Evolutionary conservation across 2,888 invertebrate species (phyloP), one percentile per base, ranked within the genome.

Genomic region (Vesta saturnalis): DNA sequence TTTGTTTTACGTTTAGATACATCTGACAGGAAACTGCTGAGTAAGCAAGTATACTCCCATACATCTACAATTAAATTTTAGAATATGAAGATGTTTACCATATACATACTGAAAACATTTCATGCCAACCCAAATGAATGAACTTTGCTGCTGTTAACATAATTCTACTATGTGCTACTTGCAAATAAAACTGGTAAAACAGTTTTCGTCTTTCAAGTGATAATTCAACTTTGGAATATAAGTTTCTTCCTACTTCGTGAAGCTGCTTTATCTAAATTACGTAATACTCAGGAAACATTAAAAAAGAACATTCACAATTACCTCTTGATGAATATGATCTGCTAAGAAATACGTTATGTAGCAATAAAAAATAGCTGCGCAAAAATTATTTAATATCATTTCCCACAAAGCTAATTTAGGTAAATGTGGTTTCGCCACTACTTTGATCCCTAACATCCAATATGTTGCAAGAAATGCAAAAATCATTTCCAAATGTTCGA

Each of bases 1-100:
- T 14, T 49, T 49, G 47, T 14, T 49, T 49, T 15, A 49, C 47
- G 18, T 49, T 49, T 49, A 49, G 15, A 14, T 49, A 49, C 15
- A 49, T 15, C 47, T 49, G 47, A 49, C 47, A 3, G 4, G 47
- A 49, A 49, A 49, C 47, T 15, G 10, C 15, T 14, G 47, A 49
- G 15, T 49, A 49, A 1, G 47, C 8, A 1, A 49, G 12, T 15
- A 49, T 15, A 18, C 47, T 15, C 6, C 47, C 47, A 49, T 18
- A 49, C 47, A 49, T 49, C 47, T 49, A 49, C 8, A 49, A 49
- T 3, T 8, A 8, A 2, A 49, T 18, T 49, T 14, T 14, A 5
- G 6, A 15, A 3, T 6, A 18, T 8, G 6, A 49, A 30, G 1
- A 15, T 3, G 15, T 15, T 6, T 18, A 4, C 8, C 3, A n/a